Evolutionary conservation across 37 sponge, comb jelly and placozoan species (phyloP).

Genomic region (Halisarca cf. caerulea): DNA sequence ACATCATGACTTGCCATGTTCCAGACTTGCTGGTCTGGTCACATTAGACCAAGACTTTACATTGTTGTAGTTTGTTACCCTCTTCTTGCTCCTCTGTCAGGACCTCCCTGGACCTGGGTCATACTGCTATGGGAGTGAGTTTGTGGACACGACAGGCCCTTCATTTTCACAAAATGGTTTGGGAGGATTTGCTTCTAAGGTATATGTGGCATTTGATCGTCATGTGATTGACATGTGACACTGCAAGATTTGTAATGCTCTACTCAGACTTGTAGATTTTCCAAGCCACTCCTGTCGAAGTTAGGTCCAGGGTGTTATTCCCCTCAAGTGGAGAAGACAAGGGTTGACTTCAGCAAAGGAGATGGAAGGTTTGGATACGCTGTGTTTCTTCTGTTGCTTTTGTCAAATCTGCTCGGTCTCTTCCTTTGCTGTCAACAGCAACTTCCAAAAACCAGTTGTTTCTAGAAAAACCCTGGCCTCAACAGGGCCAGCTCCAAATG

Average conservation of each 20-base stretch:
- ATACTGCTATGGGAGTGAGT: conserved; percentile 7
- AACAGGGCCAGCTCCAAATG: conserved; percentile 60
- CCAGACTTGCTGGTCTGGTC: too few relatives aligned
- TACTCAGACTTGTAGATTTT: conserved; percentile 49
- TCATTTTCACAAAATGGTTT: conserved; percentile 53
- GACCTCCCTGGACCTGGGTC: conserved; percentile 82
- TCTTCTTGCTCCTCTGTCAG: conserved; percentile 40
- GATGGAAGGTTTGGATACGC: conserved; percentile 21
- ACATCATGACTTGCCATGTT: too few relatives aligned
- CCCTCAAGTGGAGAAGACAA: not conserved
- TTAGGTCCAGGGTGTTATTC: conserved; percentile 57
- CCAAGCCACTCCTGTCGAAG: not conserved
- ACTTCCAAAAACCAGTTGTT: conserved; percentile 59
- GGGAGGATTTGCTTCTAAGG: conserved; percentile 86
- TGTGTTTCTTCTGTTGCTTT: not conserved
- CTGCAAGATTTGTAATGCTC: not conserved
- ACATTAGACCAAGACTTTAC: too few relatives aligned
- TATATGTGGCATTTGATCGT: not conserved
- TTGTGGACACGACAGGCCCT: not conserved
- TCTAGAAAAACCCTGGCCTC: not conserved
- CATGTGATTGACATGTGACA: not conserved
- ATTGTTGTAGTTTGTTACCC: too few relatives aligned
- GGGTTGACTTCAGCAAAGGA: conserved; percentile 29
- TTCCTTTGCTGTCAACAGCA: conserved; percentile 18
- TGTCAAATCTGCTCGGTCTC: not conserved